phyloP scores from a whole-genome alignment of 2,797 vertebrate genomes.

The Prunella strophiata region DNA sequence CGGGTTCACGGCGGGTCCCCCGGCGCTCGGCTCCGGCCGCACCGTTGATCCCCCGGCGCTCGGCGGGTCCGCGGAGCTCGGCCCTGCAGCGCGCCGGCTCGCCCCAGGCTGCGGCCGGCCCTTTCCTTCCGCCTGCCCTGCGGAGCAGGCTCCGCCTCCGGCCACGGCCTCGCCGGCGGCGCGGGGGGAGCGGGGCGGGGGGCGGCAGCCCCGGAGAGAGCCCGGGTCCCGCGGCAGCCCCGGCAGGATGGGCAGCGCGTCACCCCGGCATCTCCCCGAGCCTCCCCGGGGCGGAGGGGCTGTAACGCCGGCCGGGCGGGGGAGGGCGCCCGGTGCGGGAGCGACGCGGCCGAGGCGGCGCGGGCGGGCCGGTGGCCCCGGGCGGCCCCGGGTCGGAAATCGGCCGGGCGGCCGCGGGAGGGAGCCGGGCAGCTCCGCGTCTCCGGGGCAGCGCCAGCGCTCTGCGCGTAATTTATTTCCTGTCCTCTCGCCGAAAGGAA shows the following conservation, averaged over 20 bases:
- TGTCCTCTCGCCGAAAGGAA: not conserved
- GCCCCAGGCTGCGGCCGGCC: conserved; percentile 3
- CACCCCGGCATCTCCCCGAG: not conserved
- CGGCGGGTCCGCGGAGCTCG: not conserved
- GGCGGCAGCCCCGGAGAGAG: not conserved
- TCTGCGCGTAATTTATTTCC: not conserved
- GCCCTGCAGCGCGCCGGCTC: not conserved
- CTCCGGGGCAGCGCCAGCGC: not conserved
- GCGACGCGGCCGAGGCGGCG: not conserved
- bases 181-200: conserved; percentile 36
- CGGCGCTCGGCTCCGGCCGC: not conserved
- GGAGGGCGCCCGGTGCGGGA: too few species aligned
- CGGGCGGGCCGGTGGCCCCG: not conserved
- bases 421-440: not conserved
- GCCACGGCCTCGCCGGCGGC: conserved; percentile 30
- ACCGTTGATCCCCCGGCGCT: not conserved
- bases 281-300: too few species aligned
- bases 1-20: not conserved
- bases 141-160: conserved; percentile 28
- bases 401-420: not conserved
- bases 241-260: not conserved
- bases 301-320: not conserved
- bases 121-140: conserved; percentile 46
- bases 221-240: not conserved
- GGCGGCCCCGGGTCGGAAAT: not conserved